Percentiles rank a stretch among this genome's conserved stretches.
phyloP scores from a whole-genome alignment of 2,797 vertebrate genomes.

The Pangasius krempfi region DNA sequence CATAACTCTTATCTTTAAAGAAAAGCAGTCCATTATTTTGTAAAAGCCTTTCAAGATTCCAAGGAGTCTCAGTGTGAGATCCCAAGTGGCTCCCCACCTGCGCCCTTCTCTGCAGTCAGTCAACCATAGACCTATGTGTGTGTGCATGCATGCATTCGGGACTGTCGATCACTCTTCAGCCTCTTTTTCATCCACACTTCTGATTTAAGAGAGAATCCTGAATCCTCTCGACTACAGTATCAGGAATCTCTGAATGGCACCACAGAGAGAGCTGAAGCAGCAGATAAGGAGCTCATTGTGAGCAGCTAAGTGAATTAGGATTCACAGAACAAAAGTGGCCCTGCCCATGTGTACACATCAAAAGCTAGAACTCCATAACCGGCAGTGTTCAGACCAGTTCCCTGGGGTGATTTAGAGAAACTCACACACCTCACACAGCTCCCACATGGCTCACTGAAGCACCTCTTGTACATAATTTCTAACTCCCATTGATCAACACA shows the following conservation, averaged over 20 bases:
- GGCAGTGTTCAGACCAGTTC: conserved; percentile 4
- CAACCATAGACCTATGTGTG: neutral
- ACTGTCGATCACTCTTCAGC: conserved; percentile 65
- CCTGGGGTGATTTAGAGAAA: conserved; percentile 23
- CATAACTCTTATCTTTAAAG: conserved; percentile 12
- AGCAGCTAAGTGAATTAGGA: conserved; percentile 54
- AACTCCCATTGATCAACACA: conserved; percentile 35
- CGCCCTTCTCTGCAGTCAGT: conserved; percentile 28
- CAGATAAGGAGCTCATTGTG: conserved; percentile 64
- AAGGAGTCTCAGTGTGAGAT: conserved; percentile 38
- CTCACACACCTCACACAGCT: conserved; percentile 5
- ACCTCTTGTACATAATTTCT: conserved; percentile 4
- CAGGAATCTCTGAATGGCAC: conserved; percentile 65
- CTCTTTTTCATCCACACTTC: conserved; percentile 75
- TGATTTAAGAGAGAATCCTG: conserved; percentile 76
- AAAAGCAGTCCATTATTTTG: neutral
- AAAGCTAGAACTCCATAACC: conserved; percentile 47
- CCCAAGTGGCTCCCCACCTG: conserved; percentile 49
- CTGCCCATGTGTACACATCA: conserved; percentile 37
- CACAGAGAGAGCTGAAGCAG: conserved; percentile 57
- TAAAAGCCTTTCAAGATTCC: conserved; percentile 23
- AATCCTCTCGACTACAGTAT: conserved; percentile 73
- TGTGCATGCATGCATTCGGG: neutral
- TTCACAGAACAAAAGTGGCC: conserved; percentile 67
- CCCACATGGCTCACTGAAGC: neutral